Evolutionary conservation across 2,797 vertebrate genomes (phyloP).

Genomic region (Muraenolepis orangiensis): DNA sequence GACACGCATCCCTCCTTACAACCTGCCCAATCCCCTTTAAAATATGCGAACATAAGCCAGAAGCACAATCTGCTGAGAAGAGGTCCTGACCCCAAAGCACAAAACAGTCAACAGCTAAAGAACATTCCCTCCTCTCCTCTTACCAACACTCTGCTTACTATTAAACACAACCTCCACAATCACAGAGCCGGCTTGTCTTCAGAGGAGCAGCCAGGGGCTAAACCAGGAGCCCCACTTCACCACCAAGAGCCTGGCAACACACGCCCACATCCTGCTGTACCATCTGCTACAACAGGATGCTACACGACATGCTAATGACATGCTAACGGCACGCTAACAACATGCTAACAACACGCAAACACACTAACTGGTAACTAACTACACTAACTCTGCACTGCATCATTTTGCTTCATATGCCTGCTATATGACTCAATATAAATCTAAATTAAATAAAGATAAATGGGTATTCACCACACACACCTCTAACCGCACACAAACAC

Average conservation of each 20-base stretch:
- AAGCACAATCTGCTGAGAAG: neutral
- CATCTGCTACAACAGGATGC: constrained; percentile 40
- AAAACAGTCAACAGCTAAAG: neutral
- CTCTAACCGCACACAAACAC: too few species aligned
- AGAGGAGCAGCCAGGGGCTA: neutral
- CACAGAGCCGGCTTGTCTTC: neutral
- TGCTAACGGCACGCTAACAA: constrained; percentile 34
- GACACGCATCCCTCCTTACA: neutral
- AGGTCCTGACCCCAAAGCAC: neutral
- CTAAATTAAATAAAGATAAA: too few species aligned
- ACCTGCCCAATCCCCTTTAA: neutral
- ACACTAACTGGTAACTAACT: neutral
- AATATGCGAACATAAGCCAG: neutral
- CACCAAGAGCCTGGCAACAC: neutral
- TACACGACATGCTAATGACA: constrained; percentile 56
- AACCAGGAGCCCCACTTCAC: neutral
- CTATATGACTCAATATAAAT: too few species aligned
- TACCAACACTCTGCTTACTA: neutral
- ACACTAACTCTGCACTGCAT: neutral
- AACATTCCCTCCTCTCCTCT: neutral
- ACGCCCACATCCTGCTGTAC: constrained; percentile 2
- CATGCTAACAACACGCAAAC: neutral
- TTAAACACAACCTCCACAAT: neutral
- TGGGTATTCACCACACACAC: too few species aligned
- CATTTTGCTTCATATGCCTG: too few species aligned